Base-by-base conservation (phyloP, 2,888 invertebrate species). In the Perizoma affinitatum region DNA sequence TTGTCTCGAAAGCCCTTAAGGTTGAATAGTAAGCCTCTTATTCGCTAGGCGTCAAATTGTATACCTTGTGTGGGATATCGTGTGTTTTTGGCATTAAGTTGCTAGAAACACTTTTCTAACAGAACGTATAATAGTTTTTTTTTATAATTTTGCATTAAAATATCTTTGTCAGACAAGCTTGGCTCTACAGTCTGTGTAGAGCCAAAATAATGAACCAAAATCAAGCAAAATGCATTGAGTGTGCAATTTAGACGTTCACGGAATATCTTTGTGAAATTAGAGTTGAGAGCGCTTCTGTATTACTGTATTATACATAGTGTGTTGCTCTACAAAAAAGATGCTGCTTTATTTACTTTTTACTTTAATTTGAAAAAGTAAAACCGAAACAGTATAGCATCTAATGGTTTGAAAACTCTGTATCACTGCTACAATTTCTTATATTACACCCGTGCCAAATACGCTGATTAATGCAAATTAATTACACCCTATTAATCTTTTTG, bases 261-360 rank as follows among this genome's bases (percentile, higher is more conserved):
- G 40, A 63, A 63, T 58, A 65, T 65, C 68, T 68, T 65, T 65
- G 68, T 65, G 65, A 61, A 63, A 66, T 65, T 63, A 68, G 63
- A 59, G 45, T 59, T 35, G 58, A n/a, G 50, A 61, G 53, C 52
- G 47, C 38, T 43, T 43, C 47, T 52, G 60, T 54, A 49, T 55
- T 10, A 49, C 54, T 55, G 42, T 43, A 35, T 41, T 35, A 35
- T 44, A 43, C 50, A 42, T 51, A 48, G 50, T 55, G 47, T 35
- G 11, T 8, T 35, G 46, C 46, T 42, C 42, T 10, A 10, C 42
- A 42, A 42, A 42, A 42, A 42, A 8, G 40, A 40, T 40, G 40
- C 40, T 40, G 7, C 2, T 40, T 7, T 40, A 40, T 40, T 7
- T 6, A 8, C 40, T 22, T 22, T 22, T 22, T 22, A 22, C 1